A percentile compares a stretch with the other conserved stretches of the same genome.
Conservation (phyloP, 2,888 invertebrate species). For the Eupithecia centaureata region DNA sequence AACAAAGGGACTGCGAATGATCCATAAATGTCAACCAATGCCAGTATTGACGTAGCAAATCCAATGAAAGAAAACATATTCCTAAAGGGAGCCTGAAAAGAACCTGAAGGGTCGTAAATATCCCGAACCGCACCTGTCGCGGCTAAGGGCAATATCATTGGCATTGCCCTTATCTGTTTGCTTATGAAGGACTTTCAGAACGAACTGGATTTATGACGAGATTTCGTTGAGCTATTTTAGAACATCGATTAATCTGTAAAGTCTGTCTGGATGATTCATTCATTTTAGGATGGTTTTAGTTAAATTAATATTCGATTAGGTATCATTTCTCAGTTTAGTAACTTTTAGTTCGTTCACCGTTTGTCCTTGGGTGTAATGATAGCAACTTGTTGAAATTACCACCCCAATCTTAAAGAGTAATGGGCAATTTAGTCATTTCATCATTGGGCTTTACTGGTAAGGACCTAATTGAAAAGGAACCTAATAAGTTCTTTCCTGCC, state of each 20-base stretch:
- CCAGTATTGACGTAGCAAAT: constrained; percentile 42
- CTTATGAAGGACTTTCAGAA: constrained; percentile 43
- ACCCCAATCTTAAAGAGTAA: background rate
- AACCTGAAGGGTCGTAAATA: constrained; percentile 48
- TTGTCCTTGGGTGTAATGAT: background rate
- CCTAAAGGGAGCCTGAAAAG: constrained; percentile 31
- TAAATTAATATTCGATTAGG: constrained; percentile 19
- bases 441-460: background rate
- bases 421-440: background rate
- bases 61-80: constrained; percentile 44
- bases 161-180: constrained; percentile 48
- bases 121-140: constrained; percentile 48
- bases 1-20: constrained; percentile 1
- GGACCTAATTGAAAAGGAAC: background rate
- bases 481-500: background rate
- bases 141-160: constrained; percentile 36
- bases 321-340: background rate
- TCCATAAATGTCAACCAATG: constrained; percentile 19
- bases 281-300: constrained; percentile 16
- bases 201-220: constrained; percentile 13
- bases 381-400: background rate
- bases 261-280: constrained; percentile 3
- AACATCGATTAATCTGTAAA: background rate
- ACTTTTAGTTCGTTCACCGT: background rate
- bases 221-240: background rate